Percentiles rank a stretch among this genome's conserved stretches.
phyloP scores from a whole-genome alignment of 2,888 invertebrate species.

The Mythimna pallens region DNA sequence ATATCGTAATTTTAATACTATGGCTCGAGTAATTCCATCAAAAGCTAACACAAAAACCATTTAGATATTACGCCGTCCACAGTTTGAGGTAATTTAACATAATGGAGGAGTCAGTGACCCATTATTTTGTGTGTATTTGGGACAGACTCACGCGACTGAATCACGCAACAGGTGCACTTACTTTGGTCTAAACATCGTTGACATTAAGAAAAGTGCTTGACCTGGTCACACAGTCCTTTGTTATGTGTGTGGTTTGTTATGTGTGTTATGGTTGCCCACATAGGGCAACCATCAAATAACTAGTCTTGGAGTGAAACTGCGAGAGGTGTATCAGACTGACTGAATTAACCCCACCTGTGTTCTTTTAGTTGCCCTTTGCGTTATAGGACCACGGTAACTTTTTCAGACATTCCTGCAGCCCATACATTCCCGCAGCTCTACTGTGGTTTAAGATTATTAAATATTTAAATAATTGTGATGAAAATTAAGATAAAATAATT shows the following conservation, averaged over 20 bases:
- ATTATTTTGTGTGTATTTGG: slow-evolving; percentile 56
- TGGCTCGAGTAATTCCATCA: slow-evolving; percentile 49
- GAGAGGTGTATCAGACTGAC: too few species aligned
- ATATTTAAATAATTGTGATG: neutral
- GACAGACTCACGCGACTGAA: slow-evolving; percentile 57
- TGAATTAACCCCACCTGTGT: too few species aligned
- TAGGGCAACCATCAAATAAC: too few species aligned
- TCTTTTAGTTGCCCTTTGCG: too few species aligned
- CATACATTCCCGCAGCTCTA: neutral
- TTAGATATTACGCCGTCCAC: slow-evolving; percentile 48
- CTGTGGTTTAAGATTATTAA: too few species aligned
- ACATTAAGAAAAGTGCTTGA: slow-evolving; percentile 5
- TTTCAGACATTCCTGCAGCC: too few species aligned
- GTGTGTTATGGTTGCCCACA: too few species aligned
- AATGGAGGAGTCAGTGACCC: slow-evolving; percentile 61
- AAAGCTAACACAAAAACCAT: slow-evolving; percentile 49
- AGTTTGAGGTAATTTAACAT: slow-evolving; percentile 60
- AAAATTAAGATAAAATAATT: neutral
- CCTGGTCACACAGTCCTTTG: neutral
- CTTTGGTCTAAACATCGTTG: neutral
- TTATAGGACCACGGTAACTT: too few species aligned
- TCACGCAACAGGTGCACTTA: slow-evolving; percentile 70
- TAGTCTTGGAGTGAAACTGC: too few species aligned
- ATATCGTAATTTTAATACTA: slow-evolving; percentile 35
- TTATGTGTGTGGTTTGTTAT: too few species aligned